Conservation (phyloP, 2,113 vertebrate genomes). For the Coregonus clupeaformis region DNA sequence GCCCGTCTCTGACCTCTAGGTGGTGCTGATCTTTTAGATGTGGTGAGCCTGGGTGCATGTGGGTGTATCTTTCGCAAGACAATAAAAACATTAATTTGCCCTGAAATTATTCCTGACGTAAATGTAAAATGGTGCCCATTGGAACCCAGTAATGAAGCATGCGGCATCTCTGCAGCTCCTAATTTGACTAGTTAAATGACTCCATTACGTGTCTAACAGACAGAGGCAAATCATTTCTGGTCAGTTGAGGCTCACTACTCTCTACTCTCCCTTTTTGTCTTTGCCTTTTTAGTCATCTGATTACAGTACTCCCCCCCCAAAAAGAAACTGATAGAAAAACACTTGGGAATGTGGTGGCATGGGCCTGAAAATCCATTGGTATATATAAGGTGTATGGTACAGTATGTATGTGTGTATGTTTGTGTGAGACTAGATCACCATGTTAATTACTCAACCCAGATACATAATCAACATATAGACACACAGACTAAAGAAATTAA, state of each 20-base stretch:
- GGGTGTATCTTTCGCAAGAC: constrained; percentile 75
- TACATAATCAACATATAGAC: constrained; percentile 39
- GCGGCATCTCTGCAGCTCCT: constrained; percentile 97
- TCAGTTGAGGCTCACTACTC: constrained; percentile 99
- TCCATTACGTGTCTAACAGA: constrained; percentile 99
- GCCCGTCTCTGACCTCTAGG: constrained; percentile 79
- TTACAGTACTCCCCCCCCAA: constrained; percentile 8
- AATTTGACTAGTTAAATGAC: constrained; percentile 99
- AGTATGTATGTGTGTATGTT: neutral
- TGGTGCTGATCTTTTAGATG: constrained; percentile 85
- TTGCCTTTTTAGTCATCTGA: constrained; percentile 62
- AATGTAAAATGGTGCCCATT: constrained; percentile 98
- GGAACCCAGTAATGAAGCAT: constrained; percentile 99
- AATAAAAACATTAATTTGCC: constrained; percentile 99
- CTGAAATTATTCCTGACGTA: constrained; percentile 99
- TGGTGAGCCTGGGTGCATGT: constrained; percentile 28
- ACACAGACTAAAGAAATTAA: constrained; percentile 17
- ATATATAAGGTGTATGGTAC: neutral
- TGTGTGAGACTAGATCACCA: constrained; percentile 16
- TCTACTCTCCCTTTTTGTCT: constrained; percentile 79
- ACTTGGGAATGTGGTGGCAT: neutral
- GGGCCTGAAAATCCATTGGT: neutral
- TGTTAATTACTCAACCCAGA: constrained; percentile 38
- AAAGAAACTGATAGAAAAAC: constrained; percentile 7
- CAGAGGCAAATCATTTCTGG: constrained; percentile 99